These are phyloP conservation scores for Okamejei kenojei DNA, from an alignment of 2,797 vertebrate genomes.

Conservation along the genomic window DNA sequence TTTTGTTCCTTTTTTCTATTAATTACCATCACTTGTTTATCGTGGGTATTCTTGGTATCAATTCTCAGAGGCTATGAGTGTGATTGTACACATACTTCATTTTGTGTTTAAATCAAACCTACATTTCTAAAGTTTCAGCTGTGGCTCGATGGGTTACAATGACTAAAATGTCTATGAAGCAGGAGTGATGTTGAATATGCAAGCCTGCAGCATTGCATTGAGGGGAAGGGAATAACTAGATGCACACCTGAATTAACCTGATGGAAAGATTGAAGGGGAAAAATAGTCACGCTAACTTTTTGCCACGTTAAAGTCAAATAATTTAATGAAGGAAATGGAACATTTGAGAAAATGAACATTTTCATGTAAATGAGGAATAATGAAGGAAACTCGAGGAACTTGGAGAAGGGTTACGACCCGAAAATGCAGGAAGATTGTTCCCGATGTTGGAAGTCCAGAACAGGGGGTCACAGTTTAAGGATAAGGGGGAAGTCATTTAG, in stretches of 20 bases:
- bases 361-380: too few species aligned
- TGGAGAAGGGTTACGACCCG: too few species aligned
- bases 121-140: background rate
- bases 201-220: background rate
- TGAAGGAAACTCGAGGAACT: too few species aligned
- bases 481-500: too few species aligned
- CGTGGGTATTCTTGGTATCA: background rate
- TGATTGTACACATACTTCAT: background rate
- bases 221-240: background rate
- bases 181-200: background rate
- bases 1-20: constrained; percentile 16
- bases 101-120: background rate
- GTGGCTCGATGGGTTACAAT: background rate
- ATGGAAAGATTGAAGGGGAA: background rate
- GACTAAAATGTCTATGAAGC: too few species aligned
- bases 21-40: background rate
- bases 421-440: too few species aligned
- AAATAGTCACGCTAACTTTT: background rate
- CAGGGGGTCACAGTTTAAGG: too few species aligned
- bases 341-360: too few species aligned
- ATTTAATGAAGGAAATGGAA: too few species aligned
- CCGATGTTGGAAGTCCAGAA: too few species aligned
- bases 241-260: background rate
- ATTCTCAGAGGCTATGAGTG: background rate
- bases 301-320: too few species aligned